Percentiles rank a stretch among this genome's conserved stretches.
These are phyloP conservation scores for Coendou prehensilis DNA, from an alignment of 2,797 vertebrate genomes.

Conservation along the genomic window DNA sequence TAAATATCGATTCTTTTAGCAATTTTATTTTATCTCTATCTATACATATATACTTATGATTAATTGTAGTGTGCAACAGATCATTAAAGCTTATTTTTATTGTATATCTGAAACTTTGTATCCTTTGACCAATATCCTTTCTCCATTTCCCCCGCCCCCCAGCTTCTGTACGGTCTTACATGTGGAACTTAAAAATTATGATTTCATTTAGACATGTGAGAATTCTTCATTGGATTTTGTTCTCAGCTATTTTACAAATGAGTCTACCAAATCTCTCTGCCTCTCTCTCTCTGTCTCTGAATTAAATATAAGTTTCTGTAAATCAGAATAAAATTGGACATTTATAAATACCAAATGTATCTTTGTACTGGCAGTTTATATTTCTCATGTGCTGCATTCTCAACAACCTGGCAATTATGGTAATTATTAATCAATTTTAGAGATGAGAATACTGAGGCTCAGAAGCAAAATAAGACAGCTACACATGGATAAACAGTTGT, in stretches of 20 bases:
- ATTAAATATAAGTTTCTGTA: background rate
- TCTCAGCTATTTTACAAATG: background rate
- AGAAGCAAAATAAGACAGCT: background rate
- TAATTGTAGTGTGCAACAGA: background rate
- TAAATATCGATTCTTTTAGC: background rate
- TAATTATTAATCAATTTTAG: background rate
- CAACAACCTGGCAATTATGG: background rate
- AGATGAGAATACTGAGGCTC: background rate
- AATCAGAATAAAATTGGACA: background rate
- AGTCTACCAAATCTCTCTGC: background rate
- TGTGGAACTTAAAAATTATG: background rate
- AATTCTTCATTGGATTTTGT: slow-evolving; percentile 12
- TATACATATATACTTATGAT: background rate
- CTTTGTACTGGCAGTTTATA: slow-evolving; percentile 9
- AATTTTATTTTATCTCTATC: background rate
- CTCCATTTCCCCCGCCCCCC: accelerated
- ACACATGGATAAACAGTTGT: background rate
- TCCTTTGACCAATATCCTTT: background rate
- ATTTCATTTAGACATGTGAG: background rate
- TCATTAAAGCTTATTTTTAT: background rate
- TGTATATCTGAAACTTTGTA: background rate
- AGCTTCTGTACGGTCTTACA: background rate
- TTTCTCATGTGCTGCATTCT: background rate
- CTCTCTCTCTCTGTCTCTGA: background rate
- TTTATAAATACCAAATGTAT: background rate